phyloP scores from a whole-genome alignment of 1,140 invertebrate species.

The Papilio aristodemus region DNA sequence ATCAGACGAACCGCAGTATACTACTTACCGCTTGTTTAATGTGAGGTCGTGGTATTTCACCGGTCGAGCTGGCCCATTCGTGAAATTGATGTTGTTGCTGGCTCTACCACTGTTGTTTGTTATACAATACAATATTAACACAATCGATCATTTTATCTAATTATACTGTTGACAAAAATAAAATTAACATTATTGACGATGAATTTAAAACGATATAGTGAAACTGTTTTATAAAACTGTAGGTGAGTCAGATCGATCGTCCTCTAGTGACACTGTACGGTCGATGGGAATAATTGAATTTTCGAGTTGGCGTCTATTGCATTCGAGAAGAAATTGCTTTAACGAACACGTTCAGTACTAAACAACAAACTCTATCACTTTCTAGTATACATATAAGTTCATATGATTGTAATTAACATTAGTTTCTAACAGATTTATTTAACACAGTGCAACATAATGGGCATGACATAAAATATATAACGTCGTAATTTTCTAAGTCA shows the following conservation, averaged over 20 bases:
- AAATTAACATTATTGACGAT: neutral
- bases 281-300: slow-evolving; percentile 26
- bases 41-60: too few species aligned
- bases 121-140: too few species aligned
- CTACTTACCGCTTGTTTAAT: too few species aligned
- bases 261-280: slow-evolving; percentile 13
- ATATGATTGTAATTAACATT: neutral
- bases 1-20: too few species aligned
- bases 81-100: too few species aligned
- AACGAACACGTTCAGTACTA: slow-evolving; percentile 3
- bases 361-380: slow-evolving; percentile 4
- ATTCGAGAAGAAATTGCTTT: slow-evolving; percentile 1
- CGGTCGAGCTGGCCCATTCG: too few species aligned
- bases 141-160: too few species aligned
- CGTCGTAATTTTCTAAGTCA: too few species aligned
- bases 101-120: too few species aligned
- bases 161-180: neutral
- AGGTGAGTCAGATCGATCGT: neutral
- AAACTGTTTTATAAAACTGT: slow-evolving; percentile 28
- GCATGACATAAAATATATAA: too few species aligned
- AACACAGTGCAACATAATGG: too few species aligned
- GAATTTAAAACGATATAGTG: neutral
- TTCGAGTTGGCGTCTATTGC: slow-evolving; percentile 31
- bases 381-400: neutral
- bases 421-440: too few species aligned